A percentile compares a stretch with the other conserved stretches of the same genome.
Evolutionary conservation across 2,888 invertebrate species (phyloP).

Genomic region (Melangyna quadrimaculata): DNA sequence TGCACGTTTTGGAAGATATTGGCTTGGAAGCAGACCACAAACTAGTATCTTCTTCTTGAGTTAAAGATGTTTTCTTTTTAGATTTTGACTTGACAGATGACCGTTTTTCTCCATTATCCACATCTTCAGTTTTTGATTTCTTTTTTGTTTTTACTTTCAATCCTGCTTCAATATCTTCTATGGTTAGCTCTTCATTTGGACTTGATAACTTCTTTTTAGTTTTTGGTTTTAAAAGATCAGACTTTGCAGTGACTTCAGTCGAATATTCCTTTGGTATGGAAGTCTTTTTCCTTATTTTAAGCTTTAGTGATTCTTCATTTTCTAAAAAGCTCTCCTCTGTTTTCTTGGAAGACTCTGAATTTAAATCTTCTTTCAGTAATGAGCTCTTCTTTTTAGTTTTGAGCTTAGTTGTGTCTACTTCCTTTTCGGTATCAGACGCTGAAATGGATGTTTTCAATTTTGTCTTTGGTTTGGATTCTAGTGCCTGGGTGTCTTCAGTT

Average conservation of each 20-base stretch:
- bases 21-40: conserved; percentile 27
- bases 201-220: neutral
- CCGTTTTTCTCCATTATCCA: neutral
- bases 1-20: neutral
- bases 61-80: neutral
- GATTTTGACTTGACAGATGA: neutral
- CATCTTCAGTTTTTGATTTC: neutral
- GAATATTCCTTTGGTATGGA: neutral
- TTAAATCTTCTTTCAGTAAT: neutral
- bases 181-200: neutral
- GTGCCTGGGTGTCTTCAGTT: neutral
- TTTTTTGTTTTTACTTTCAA: neutral
- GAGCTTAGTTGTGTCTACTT: neutral
- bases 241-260: neutral
- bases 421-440: neutral
- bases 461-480: conserved; percentile 2
- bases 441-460: conserved; percentile 1
- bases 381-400: conserved; percentile 8
- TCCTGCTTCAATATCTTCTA: neutral
- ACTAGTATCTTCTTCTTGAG: neutral
- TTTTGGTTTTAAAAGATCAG: neutral
- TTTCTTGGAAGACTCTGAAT: neutral
- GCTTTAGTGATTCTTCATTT: neutral
- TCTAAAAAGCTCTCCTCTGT: neutral
- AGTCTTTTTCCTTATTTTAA: neutral